These are phyloP conservation scores for Macrostomum cliftonense DNA, from an alignment of 2,888 invertebrate species.

Conservation along the genomic window DNA sequence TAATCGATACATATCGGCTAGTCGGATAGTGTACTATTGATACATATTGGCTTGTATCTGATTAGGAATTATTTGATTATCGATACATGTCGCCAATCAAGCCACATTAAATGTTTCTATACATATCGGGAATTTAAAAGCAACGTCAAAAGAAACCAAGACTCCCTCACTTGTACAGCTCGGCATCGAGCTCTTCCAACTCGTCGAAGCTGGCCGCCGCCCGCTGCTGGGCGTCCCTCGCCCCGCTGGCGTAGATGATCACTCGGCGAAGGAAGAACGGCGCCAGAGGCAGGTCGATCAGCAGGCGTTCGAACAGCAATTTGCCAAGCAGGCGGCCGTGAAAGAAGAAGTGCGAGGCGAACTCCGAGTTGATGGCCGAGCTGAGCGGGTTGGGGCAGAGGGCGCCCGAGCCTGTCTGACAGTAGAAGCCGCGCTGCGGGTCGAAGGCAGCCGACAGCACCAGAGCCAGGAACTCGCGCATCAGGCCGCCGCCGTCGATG, in stretches of 20 bases:
- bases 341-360: slow-evolving; percentile 73
- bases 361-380: slow-evolving; percentile 58
- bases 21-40: no score
- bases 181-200: slow-evolving; percentile 73
- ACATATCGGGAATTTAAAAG: no score
- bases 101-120: no score
- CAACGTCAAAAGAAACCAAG: background rate
- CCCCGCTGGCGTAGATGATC: slow-evolving; percentile 42
- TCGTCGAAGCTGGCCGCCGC: slow-evolving; percentile 69
- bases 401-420: slow-evolving; percentile 71
- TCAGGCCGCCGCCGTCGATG: slow-evolving; percentile 88
- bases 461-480: slow-evolving; percentile 81
- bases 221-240: slow-evolving; percentile 41
- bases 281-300: slow-evolving; percentile 82
- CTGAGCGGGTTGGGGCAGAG: slow-evolving; percentile 89
- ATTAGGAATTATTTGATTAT: no score
- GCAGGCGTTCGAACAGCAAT: slow-evolving; percentile 72
- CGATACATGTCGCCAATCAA: no score
- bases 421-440: slow-evolving; percentile 84
- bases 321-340: slow-evolving; percentile 82
- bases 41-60: no score
- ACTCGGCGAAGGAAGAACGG: slow-evolving; percentile 80
- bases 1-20: no score
- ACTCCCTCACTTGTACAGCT: slow-evolving; percentile 49
- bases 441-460: slow-evolving; percentile 78